Evolutionary conservation across 2,888 invertebrate genomes (phyloP).

Genomic region (Polietes domitor): DNA sequence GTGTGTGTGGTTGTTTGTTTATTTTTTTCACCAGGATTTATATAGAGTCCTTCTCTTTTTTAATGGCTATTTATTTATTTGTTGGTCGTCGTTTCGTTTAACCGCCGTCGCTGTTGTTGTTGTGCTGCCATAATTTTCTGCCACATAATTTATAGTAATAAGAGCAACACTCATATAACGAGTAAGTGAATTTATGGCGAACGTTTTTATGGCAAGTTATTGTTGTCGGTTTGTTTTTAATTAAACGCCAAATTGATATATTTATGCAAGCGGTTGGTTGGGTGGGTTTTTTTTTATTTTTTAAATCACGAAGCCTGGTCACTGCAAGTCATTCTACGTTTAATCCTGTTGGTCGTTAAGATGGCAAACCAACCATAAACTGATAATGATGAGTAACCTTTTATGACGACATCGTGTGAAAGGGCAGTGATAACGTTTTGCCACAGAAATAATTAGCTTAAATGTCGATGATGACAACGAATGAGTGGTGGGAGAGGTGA

Average conservation of each 20-base stretch:
- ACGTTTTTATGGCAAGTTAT: neutral
- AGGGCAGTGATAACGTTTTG: neutral
- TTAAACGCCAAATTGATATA: slow-evolving; percentile 22
- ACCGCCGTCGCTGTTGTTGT: neutral
- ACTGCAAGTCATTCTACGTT: neutral
- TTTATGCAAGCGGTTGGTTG: slow-evolving; percentile 18
- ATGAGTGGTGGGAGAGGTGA: too few relatives aligned
- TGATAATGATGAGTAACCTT: neutral
- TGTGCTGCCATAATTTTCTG: neutral
- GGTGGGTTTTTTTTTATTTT: too few relatives aligned
- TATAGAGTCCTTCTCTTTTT: neutral
- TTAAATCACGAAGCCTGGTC: neutral
- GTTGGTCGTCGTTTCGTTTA: slow-evolving; percentile 7
- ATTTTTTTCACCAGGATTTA: neutral
- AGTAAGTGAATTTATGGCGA: slow-evolving; percentile 19
- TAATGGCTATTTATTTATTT: neutral
- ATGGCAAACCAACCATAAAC: neutral
- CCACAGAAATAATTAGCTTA: neutral
- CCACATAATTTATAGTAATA: slow-evolving; percentile 15
- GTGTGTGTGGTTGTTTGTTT: too few relatives aligned
- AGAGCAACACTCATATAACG: neutral
- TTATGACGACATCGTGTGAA: neutral
- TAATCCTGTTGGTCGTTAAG: neutral
- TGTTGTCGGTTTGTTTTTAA: neutral
- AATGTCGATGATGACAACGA: too few relatives aligned